Evolutionary conservation across 2,113 vertebrate genomes (phyloP).

Genomic region (Bos indicus): DNA sequence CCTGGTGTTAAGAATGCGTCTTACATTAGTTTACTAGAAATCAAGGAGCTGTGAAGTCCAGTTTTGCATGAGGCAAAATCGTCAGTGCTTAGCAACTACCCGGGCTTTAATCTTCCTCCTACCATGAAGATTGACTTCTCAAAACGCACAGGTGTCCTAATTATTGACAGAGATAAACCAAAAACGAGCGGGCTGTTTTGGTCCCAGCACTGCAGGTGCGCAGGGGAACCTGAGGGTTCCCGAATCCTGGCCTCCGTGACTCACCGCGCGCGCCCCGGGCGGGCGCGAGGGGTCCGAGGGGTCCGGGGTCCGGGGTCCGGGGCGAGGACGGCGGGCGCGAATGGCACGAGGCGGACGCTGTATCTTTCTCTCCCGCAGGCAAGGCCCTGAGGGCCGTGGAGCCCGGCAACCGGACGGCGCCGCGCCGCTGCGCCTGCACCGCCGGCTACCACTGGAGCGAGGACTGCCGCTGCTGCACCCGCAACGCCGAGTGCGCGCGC

Average conservation of each 20-base stretch:
- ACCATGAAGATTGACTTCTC: background rate
- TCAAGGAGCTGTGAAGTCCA: background rate
- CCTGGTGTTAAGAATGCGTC: background rate
- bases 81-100: background rate
- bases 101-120: background rate
- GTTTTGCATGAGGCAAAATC: background rate
- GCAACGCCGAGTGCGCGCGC: conserved; percentile 81
- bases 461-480: conserved; percentile 90
- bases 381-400: conserved; percentile 85
- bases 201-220: background rate
- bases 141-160: background rate
- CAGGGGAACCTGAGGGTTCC: background rate
- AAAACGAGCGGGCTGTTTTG: background rate
- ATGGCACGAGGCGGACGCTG: fast-evolving
- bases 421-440: conserved; percentile 85
- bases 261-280: background rate
- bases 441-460: conserved; percentile 86
- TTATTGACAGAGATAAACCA: background rate
- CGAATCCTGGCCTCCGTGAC: background rate
- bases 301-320: background rate
- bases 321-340: fast-evolving
- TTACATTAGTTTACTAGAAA: background rate
- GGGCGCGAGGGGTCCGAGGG: background rate
- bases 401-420: conserved; percentile 82
- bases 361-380: conserved; percentile 74